phyloP scores from a whole-genome alignment of 1,140 invertebrate genomes.

The Dufourea novaeangliae region DNA sequence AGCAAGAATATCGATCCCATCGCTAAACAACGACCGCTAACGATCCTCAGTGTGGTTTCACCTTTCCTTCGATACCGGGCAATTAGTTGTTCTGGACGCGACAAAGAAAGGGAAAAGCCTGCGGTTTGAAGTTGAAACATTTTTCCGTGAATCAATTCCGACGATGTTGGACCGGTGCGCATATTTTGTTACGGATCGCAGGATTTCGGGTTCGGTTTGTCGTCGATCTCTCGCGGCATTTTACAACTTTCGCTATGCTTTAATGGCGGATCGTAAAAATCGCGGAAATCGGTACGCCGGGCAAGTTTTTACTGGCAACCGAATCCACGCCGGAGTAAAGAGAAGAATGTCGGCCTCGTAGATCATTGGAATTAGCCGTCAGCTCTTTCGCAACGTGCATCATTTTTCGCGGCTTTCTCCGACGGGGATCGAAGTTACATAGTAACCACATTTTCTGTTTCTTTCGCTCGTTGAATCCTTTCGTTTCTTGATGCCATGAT shows the following conservation, averaged over 20 bases:
- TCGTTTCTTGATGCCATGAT: too few relatives aligned
- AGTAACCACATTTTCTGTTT: background rate
- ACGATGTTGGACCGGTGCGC: background rate
- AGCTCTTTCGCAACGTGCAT: background rate
- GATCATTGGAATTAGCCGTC: background rate
- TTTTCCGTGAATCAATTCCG: background rate
- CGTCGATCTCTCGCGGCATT: background rate
- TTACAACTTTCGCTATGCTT: conserved; percentile 44
- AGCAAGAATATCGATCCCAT: too few relatives aligned
- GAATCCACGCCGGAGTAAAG: background rate
- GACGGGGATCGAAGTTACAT: background rate
- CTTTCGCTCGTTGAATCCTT: too few relatives aligned
- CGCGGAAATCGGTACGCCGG: background rate
- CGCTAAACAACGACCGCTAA: too few relatives aligned
- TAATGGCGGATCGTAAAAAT: conserved; percentile 27
- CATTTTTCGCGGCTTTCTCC: conserved; percentile 3
- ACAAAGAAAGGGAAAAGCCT: background rate
- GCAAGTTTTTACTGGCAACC: conserved; percentile 2
- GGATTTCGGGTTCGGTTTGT: background rate
- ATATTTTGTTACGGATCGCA: conserved; percentile 54
- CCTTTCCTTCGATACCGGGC: too few relatives aligned
- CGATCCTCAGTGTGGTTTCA: too few relatives aligned
- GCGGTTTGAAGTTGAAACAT: conserved; percentile 5
- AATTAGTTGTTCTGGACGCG: background rate
- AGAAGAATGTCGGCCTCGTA: background rate